phyloP scores from a whole-genome alignment of 2,797 vertebrate genomes.

The Syndactyla subalaris region DNA sequence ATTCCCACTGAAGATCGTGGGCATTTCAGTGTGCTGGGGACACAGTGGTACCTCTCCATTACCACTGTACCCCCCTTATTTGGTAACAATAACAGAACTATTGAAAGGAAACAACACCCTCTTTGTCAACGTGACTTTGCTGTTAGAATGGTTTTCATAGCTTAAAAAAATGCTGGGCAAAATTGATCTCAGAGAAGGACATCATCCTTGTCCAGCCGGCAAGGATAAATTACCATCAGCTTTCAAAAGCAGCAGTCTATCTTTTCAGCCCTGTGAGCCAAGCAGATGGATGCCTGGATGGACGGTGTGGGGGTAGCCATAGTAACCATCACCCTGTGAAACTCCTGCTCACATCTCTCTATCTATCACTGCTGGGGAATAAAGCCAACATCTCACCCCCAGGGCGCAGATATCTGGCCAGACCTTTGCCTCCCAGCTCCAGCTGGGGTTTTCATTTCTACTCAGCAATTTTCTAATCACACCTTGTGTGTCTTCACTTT shows the following conservation, averaged over 20 bases:
- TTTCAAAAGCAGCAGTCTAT: conserved; percentile 75
- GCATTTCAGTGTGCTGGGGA: background rate
- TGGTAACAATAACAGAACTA: background rate
- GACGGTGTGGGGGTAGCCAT: conserved; percentile 75
- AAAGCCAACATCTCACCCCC: conserved; percentile 38
- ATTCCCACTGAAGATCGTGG: background rate
- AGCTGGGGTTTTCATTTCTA: background rate
- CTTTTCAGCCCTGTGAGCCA: conserved; percentile 73
- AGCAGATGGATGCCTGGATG: conserved; percentile 77
- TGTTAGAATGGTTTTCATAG: conserved; percentile 22
- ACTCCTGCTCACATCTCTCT: conserved; percentile 59
- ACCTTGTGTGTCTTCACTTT: background rate
- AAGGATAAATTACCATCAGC: conserved; percentile 72
- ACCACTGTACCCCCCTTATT: background rate
- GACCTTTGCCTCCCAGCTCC: background rate
- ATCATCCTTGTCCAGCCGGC: conserved; percentile 27
- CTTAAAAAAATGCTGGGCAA: conserved; percentile 15
- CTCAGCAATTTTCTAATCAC: background rate
- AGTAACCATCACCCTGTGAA: conserved; percentile 76
- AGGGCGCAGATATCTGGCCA: conserved; percentile 25
- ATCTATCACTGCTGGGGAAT: conserved; percentile 57
- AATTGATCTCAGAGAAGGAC: conserved; percentile 52
- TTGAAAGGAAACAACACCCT: background rate
- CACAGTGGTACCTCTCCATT: conserved; percentile 22
- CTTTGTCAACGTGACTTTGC: background rate